phyloP scores from a whole-genome alignment of 2,113 vertebrate species.

The Xenopus tropicalis region UCB_Xtro_10.0 CM004450.2:59247501-59248000 shows the following conservation, averaged over 20 bases:
- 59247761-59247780: background rate
- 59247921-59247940: slow-evolving; percentile 5
- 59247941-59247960: slow-evolving; percentile 2
- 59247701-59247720: no score
- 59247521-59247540: no score
- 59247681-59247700: no score
- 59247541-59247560: no score
- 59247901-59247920: slow-evolving; percentile 13
- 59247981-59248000: background rate
- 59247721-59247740: background rate
- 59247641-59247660: no score
- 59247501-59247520: no score
- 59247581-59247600: no score
- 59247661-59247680: no score
- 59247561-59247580: no score
- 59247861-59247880: slow-evolving; percentile 21
- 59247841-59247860: slow-evolving; percentile 3
- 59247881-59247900: slow-evolving; percentile 1
- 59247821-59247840: background rate
- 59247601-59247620: no score
- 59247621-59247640: no score
- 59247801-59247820: background rate
- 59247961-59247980: background rate
- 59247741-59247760: background rate
- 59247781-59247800: background rate